These are phyloP conservation scores for Drosophila nasuta DNA, from an alignment of 1,140 invertebrate species.

Conservation along the genomic window DNA sequence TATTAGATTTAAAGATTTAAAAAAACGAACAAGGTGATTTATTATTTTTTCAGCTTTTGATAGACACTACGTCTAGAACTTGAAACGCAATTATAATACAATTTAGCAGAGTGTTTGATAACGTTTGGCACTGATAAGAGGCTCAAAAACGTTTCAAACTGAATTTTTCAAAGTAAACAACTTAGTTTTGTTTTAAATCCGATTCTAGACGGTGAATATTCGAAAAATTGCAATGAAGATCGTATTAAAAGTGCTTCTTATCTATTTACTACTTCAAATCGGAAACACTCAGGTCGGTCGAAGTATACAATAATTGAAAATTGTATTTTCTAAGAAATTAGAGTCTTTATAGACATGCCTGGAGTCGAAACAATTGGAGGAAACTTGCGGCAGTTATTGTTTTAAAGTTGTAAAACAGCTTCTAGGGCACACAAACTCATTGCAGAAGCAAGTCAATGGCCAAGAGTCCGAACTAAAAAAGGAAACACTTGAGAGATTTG, in stretches of 20 bases:
- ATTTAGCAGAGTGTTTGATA: background rate
- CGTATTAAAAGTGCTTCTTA: too few relatives aligned
- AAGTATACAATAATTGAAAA: too few relatives aligned
- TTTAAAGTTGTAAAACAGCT: background rate
- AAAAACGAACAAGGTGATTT: too few relatives aligned
- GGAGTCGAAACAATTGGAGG: background rate
- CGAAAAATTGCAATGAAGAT: background rate
- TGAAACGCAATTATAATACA: background rate
- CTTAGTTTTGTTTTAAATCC: too few relatives aligned
- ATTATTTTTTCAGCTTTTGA: too few relatives aligned
- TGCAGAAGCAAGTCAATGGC: background rate
- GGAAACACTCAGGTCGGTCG: background rate
- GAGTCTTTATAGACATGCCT: background rate
- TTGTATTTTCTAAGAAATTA: too few relatives aligned
- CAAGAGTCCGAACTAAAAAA: background rate
- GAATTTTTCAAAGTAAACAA: background rate
- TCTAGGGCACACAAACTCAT: background rate
- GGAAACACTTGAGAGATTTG: background rate
- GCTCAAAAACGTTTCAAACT: background rate
- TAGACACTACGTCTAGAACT: too few relatives aligned
- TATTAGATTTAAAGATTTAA: too few relatives aligned
- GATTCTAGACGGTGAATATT: background rate
- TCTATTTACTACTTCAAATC: too few relatives aligned
- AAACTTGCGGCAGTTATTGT: constrained; percentile 5
- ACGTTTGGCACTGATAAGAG: background rate